These are phyloP conservation scores for Ellobius talpinus DNA, from an alignment of 2,113 vertebrate species.

Conservation along the genomic window DNA sequence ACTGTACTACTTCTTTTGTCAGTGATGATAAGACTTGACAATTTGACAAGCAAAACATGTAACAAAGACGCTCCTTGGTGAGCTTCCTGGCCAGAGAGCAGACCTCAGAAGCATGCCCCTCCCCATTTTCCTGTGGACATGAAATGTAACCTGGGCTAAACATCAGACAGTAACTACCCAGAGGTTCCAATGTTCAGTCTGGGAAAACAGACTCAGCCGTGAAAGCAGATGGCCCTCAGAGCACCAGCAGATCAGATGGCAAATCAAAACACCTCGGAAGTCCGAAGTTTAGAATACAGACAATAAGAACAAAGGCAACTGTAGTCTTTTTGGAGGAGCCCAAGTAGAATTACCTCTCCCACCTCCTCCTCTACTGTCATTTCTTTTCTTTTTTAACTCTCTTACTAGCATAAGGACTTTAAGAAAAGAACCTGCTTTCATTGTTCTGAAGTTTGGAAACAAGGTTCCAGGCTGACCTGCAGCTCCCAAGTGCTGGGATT, in stretches of 20 bases:
- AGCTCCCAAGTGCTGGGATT: neutral
- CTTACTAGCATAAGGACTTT: slow-evolving; percentile 25
- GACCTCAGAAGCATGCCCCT: slow-evolving; percentile 29
- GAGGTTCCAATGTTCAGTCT: slow-evolving; percentile 1
- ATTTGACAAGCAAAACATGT: slow-evolving; percentile 31
- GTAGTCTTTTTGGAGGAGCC: neutral
- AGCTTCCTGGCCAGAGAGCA: neutral
- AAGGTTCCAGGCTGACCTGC: neutral
- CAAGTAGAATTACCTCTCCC: neutral
- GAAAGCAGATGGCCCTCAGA: neutral
- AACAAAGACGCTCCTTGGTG: slow-evolving; percentile 28
- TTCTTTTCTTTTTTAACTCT: slow-evolving; percentile 42
- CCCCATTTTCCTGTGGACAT: neutral
- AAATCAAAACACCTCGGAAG: slow-evolving; percentile 26
- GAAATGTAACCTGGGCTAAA: slow-evolving; percentile 35
- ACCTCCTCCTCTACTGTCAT: neutral
- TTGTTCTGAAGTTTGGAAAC: neutral
- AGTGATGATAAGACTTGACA: neutral
- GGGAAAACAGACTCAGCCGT: neutral
- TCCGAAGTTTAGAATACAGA: slow-evolving; percentile 24
- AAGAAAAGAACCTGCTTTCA: neutral
- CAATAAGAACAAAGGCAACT: slow-evolving; percentile 37
- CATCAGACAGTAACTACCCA: slow-evolving; percentile 4
- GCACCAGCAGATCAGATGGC: slow-evolving; percentile 15
- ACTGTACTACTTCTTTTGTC: slow-evolving; percentile 43